Conservation (phyloP, 2,113 vertebrate genomes). For the Chloropsis cyanopogon region DNA sequence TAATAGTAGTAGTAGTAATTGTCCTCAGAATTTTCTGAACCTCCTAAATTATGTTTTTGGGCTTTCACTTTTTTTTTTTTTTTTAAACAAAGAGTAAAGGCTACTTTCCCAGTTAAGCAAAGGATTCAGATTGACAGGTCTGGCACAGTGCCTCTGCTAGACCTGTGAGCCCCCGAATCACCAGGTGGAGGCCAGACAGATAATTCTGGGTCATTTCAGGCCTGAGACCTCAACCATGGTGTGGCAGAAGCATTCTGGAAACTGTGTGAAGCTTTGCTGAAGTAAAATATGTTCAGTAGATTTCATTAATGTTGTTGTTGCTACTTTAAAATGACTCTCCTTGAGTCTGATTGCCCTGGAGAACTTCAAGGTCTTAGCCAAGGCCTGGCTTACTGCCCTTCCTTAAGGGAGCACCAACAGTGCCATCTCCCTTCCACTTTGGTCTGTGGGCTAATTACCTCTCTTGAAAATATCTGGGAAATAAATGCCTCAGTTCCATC, state of each 20-base stretch:
- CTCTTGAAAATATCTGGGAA: neutral
- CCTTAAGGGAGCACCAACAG: neutral
- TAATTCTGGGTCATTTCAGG: neutral
- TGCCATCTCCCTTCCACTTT: neutral
- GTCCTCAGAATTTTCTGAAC: neutral
- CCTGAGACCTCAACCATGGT: neutral
- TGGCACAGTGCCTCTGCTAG: neutral
- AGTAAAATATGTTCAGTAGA: neutral
- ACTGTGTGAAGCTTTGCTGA: neutral
- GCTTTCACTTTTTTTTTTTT: neutral
- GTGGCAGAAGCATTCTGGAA: neutral
- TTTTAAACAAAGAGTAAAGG: neutral
- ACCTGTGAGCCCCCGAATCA: neutral
- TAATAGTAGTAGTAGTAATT: neutral
- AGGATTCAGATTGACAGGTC: neutral
- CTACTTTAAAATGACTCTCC: neutral
- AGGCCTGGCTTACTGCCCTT: neutral
- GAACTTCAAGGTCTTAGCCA: neutral
- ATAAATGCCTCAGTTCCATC: neutral
- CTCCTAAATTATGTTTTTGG: neutral
- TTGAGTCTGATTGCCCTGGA: neutral
- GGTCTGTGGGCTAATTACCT: neutral
- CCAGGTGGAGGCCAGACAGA: neutral
- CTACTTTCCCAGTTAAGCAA: neutral
- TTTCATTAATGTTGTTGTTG: neutral